Conservation (phyloP, 2,888 invertebrate genomes). For the Dendrolimus pini region DNA sequence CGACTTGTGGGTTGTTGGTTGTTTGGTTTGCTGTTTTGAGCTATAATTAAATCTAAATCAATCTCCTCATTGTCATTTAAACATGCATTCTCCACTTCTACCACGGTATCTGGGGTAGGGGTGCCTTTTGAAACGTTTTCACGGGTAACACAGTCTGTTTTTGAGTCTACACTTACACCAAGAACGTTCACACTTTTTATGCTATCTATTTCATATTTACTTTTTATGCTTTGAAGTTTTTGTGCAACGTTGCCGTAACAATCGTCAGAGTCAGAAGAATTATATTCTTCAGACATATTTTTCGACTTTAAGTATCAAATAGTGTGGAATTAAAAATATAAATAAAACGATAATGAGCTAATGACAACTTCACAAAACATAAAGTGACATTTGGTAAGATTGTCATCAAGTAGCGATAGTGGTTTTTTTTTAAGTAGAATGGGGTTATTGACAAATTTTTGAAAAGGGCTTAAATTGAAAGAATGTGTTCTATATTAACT, state of each 20-base stretch:
- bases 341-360: no score
- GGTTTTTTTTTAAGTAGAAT: no score
- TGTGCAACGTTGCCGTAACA: conserved; percentile 52
- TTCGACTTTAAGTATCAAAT: no score
- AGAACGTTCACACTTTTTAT: conserved; percentile 4
- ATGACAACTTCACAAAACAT: no score
- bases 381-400: no score
- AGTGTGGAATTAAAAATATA: no score
- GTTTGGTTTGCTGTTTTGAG: conserved; percentile 15
- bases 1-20: background rate
- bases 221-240: conserved; percentile 27
- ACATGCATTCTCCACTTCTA: conserved; percentile 14
- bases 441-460: no score
- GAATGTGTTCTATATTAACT: no score
- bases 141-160: conserved; percentile 5
- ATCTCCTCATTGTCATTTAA: conserved; percentile 24
- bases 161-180: background rate
- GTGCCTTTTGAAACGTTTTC: background rate
- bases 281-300: conserved; percentile 11
- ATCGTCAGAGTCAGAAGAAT: conserved; percentile 62
- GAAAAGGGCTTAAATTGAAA: no score
- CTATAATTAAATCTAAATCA: conserved; percentile 28
- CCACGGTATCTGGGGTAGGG: conserved; percentile 1
- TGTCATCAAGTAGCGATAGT: no score
- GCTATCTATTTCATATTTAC: conserved; percentile 2